These are phyloP conservation scores for Erythrocebus patas DNA, from an alignment of 2,113 vertebrate genomes.

Conservation along the genomic window DNA sequence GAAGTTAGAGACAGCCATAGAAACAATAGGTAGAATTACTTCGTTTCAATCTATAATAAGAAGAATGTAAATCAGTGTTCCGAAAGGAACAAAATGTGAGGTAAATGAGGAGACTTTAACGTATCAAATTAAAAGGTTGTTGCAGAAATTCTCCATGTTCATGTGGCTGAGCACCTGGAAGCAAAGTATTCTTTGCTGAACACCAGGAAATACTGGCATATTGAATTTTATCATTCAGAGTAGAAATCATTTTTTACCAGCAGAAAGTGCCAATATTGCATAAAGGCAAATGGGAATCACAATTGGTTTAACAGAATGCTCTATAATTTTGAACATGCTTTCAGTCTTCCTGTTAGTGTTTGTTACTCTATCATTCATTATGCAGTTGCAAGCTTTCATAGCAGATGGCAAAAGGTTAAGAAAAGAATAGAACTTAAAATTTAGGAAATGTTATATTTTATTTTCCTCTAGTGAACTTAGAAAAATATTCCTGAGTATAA, in stretches of 20 bases:
- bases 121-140: neutral
- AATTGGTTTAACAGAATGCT: neutral
- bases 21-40: neutral
- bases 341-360: neutral
- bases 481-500: neutral
- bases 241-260: neutral
- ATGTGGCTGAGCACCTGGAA: neutral
- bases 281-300: neutral
- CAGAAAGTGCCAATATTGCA: neutral
- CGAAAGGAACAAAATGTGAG: neutral
- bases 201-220: neutral
- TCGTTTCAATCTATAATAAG: neutral
- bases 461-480: neutral
- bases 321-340: neutral
- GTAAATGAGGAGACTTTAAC: neutral
- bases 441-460: neutral
- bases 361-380: neutral
- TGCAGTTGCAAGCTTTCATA: neutral
- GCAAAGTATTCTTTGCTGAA: neutral
- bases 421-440: neutral
- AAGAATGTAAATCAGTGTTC: neutral
- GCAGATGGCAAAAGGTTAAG: neutral
- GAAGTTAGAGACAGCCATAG: neutral
- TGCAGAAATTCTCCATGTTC: neutral
- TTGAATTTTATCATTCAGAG: conserved; percentile 9